Evolutionary conservation across 2,888 invertebrate species (phyloP).

Genomic region (Stomorhina lunata): DNA sequence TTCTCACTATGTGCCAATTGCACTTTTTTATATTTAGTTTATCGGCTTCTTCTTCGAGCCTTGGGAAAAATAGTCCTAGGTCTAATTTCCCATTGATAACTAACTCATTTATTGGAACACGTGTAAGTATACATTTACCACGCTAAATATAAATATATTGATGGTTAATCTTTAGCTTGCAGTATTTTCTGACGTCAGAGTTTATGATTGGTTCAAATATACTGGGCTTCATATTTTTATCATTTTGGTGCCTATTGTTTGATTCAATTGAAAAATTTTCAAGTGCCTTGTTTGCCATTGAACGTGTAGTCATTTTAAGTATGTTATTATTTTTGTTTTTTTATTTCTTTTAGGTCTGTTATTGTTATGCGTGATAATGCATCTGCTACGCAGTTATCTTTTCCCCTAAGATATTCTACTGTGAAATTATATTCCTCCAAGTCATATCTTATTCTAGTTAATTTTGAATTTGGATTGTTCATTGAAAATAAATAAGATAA

Average conservation of each 20-base stretch:
- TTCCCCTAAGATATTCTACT: slow-evolving; percentile 66
- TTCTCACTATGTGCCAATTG: slow-evolving; percentile 28
- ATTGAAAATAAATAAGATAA: slow-evolving; percentile 68
- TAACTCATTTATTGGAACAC: slow-evolving; percentile 17
- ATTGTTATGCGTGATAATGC: not conserved
- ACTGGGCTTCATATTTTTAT: not conserved
- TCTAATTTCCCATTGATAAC: slow-evolving; percentile 41
- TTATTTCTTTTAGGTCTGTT: no score
- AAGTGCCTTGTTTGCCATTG: not conserved
- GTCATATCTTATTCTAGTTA: slow-evolving; percentile 68
- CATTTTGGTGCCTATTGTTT: not conserved
- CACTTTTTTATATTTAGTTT: slow-evolving; percentile 29
- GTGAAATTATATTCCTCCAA: slow-evolving; percentile 67
- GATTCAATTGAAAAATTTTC: not conserved
- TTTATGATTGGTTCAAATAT: slow-evolving; percentile 4
- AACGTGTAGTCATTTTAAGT: slow-evolving; percentile 1
- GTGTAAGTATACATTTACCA: slow-evolving; percentile 6
- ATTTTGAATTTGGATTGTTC: slow-evolving; percentile 67
- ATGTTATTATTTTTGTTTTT: not conserved
- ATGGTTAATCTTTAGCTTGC: slow-evolving; percentile 26
- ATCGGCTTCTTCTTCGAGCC: slow-evolving; percentile 38
- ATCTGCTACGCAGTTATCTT: slow-evolving; percentile 61
- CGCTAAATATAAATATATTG: slow-evolving; percentile 23
- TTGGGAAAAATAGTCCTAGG: slow-evolving; percentile 45
- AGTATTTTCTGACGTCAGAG: slow-evolving; percentile 26